These are phyloP conservation scores for Eilema depressum DNA, from an alignment of 2,888 invertebrate species.

Conservation along the genomic window DNA sequence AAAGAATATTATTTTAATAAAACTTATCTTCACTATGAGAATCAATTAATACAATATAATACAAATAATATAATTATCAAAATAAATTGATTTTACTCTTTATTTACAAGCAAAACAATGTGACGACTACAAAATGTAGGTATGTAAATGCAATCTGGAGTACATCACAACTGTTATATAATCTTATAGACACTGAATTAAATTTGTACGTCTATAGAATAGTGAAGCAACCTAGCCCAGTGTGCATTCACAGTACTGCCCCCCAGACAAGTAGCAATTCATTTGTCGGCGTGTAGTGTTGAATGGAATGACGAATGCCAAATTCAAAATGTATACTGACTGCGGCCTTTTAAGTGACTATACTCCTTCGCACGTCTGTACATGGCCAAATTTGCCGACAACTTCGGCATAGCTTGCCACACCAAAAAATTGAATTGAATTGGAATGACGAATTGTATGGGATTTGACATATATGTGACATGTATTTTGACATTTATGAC, in stretches of 20 bases:
- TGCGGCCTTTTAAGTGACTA: too few relatives aligned
- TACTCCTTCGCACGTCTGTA: too few relatives aligned
- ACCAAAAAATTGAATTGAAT: too few relatives aligned
- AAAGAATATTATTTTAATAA: constrained; percentile 22
- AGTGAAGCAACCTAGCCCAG: constrained; percentile 18
- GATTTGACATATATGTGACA: too few relatives aligned
- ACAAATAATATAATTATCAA: constrained; percentile 35
- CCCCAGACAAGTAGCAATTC: too few relatives aligned
- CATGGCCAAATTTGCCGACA: too few relatives aligned
- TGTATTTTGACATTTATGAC: too few relatives aligned
- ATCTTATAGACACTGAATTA: constrained; percentile 23
- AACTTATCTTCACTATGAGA: constrained; percentile 24
- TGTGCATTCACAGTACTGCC: background rate
- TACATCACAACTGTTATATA: constrained; percentile 23
- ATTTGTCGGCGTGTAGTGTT: too few relatives aligned
- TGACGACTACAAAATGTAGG: constrained; percentile 15
- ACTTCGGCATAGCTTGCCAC: too few relatives aligned
- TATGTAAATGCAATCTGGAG: constrained; percentile 33
- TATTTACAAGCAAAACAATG: constrained; percentile 33
- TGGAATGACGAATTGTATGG: too few relatives aligned
- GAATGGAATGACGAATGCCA: too few relatives aligned
- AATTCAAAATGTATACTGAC: too few relatives aligned
- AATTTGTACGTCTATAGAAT: constrained; percentile 21
- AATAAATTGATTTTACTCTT: constrained; percentile 37
- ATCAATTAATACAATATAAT: constrained; percentile 28